Evolutionary conservation across 1,140 invertebrate genomes (phyloP).

Genomic region (Palaemon carinicauda): DNA sequence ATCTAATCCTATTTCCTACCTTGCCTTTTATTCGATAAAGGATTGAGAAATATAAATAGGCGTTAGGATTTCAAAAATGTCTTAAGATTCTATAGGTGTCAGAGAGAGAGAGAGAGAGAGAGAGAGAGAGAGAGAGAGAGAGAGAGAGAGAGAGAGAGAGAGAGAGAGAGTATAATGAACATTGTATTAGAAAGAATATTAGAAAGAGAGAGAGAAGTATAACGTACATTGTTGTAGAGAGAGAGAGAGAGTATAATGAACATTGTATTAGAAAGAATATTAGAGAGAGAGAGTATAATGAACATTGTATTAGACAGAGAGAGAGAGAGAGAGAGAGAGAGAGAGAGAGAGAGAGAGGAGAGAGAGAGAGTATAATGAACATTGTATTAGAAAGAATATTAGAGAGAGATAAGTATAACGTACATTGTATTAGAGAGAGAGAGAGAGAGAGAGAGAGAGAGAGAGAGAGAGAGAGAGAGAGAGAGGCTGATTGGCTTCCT

Average conservation of each 20-base stretch:
- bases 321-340: neutral
- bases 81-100: too few species aligned
- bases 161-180: neutral
- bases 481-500: too few species aligned
- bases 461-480: constrained; percentile 1
- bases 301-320: too few species aligned
- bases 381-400: neutral
- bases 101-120: too few species aligned
- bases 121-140: too few species aligned
- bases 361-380: neutral
- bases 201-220: neutral
- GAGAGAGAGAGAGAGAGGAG: neutral
- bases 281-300: neutral
- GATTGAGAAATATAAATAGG: too few species aligned
- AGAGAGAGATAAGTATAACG: neutral
- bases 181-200: neutral
- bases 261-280: neutral
- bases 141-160: neutral
- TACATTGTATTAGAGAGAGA: neutral
- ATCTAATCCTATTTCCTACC: too few species aligned
- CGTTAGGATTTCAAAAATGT: too few species aligned
- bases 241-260: neutral
- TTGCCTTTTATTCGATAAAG: too few species aligned
- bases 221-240: neutral
- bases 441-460: constrained; percentile 9